phyloP scores from a whole-genome alignment of 2,888 invertebrate species.

The Odontocolon sp. region DNA sequence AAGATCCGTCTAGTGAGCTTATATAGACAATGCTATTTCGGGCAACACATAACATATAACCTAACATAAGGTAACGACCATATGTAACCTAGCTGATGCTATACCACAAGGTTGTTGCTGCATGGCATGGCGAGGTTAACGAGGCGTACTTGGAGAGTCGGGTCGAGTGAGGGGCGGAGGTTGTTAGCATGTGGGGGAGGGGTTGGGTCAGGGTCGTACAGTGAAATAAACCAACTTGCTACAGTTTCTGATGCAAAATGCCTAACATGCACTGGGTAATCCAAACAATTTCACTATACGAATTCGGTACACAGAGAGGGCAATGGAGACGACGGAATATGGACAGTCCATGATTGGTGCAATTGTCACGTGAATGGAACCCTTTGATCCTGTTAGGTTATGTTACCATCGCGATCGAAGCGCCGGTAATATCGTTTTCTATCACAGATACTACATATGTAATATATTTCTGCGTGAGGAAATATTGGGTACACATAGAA shows the following conservation, averaged over 20 bases:
- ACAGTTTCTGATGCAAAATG: too few relatives aligned
- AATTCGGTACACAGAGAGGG: too few relatives aligned
- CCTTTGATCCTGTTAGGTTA: conserved; percentile 59
- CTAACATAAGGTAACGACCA: background rate
- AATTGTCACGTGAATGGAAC: conserved; percentile 66
- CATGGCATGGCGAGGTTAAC: background rate
- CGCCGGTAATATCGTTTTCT: background rate
- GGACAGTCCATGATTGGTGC: conserved; percentile 66
- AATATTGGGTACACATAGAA: too few relatives aligned
- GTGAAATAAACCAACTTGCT: too few relatives aligned
- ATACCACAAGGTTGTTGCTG: background rate
- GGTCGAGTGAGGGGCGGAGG: background rate
- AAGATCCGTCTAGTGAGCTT: too few relatives aligned
- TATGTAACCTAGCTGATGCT: background rate
- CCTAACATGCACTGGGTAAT: too few relatives aligned
- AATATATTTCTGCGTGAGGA: too few relatives aligned
- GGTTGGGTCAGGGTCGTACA: too few relatives aligned
- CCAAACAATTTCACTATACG: too few relatives aligned
- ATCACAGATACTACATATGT: background rate
- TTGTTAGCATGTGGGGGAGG: background rate
- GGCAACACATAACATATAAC: too few relatives aligned
- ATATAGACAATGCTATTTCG: too few relatives aligned
- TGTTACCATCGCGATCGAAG: conserved; percentile 52
- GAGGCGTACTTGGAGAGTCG: background rate
- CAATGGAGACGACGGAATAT: conserved; percentile 67